Conservation (phyloP, 2,888 invertebrate genomes). For the Drosophila vallismaia region DNA sequence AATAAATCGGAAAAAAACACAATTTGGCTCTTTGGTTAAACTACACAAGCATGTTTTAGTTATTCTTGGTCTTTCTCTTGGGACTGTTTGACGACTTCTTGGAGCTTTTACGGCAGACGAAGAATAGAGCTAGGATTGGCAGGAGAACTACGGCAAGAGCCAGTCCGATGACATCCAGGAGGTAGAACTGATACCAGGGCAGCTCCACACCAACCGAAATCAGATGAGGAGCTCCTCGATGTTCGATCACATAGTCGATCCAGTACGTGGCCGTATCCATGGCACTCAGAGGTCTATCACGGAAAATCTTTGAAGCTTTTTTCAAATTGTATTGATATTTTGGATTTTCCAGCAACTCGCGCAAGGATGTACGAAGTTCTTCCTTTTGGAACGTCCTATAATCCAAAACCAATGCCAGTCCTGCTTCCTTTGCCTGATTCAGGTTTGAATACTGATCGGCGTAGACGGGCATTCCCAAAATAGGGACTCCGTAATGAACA, state of each 20-base stretch:
- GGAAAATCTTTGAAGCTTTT: constrained; percentile 74
- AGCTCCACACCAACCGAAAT: constrained; percentile 79
- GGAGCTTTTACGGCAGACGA: constrained; percentile 22
- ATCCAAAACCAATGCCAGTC: constrained; percentile 70
- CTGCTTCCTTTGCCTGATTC: constrained; percentile 64
- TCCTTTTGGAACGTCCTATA: constrained; percentile 68
- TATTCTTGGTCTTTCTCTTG: background rate
- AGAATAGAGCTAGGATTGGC: background rate
- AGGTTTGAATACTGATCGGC: constrained; percentile 82
- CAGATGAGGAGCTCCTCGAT: constrained; percentile 81
- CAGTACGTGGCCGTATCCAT: constrained; percentile 82
- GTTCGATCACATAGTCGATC: constrained; percentile 82
- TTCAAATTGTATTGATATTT: constrained; percentile 77
- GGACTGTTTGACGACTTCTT: background rate
- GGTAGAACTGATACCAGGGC: constrained; percentile 82
- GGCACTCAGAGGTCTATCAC: constrained; percentile 76
- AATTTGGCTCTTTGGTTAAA: background rate
- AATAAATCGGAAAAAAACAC: too few relatives aligned
- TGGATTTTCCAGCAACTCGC: constrained; percentile 81
- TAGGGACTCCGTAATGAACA: constrained; percentile 80
- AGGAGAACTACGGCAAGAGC: background rate
- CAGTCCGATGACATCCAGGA: constrained; percentile 81
- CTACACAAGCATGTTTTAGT: background rate
- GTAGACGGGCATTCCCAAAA: constrained; percentile 83
- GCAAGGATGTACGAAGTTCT: constrained; percentile 62